Conservation (phyloP, 2,797 vertebrate genomes). For the Coracias cyanogaster region DNA sequence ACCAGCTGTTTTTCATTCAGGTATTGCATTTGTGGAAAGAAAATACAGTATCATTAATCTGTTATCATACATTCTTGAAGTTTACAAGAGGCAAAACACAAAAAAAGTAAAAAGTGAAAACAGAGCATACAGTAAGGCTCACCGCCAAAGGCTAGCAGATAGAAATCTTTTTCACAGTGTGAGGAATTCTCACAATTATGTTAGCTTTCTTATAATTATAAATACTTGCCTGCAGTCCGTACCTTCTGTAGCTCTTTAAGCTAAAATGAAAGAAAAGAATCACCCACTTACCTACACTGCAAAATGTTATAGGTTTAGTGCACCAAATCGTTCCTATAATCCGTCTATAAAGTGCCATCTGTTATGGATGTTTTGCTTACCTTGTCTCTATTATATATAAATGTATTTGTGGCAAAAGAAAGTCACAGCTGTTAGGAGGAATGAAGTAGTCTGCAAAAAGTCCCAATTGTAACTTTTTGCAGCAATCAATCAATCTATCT, state of each 20-base stretch:
- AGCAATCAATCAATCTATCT: neutral
- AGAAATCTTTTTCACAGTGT: neutral
- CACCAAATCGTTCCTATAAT: neutral
- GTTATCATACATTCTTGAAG: neutral
- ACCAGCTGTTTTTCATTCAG: neutral
- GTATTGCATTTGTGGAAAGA: neutral
- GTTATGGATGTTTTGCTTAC: neutral
- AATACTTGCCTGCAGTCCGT: neutral
- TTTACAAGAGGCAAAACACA: neutral
- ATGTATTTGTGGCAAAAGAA: neutral
- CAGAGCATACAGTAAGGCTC: neutral
- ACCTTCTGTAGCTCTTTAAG: neutral
- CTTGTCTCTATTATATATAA: neutral
- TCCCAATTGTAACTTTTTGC: neutral
- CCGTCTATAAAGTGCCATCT: neutral
- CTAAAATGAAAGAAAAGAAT: neutral
- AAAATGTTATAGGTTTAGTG: neutral
- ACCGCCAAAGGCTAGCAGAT: neutral
- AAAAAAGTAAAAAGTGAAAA: neutral
- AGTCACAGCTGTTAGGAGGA: neutral
- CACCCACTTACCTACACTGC: too few species aligned
- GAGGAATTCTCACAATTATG: neutral
- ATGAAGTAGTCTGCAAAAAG: neutral
- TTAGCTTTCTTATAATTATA: neutral
- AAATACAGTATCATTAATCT: neutral